Conservation (phyloP, 2,888 invertebrate genomes). For the Sphinx pinastri region DNA sequence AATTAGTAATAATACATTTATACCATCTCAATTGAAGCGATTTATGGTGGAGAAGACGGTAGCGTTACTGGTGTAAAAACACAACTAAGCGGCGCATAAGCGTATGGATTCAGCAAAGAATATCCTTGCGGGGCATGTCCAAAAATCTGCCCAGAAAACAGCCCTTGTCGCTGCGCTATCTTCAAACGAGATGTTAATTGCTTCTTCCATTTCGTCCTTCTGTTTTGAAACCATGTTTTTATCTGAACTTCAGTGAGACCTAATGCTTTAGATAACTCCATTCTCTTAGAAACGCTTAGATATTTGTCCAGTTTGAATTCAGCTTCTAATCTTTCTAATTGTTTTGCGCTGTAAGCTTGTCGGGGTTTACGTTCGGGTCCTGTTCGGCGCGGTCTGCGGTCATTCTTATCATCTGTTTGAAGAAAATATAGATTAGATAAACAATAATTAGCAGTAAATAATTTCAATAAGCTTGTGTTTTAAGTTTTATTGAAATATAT, state of each 20-base stretch:
- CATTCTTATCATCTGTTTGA: conserved; percentile 89
- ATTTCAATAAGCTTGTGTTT: too few species aligned
- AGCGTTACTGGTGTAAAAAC: conserved; percentile 84
- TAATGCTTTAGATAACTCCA: conserved; percentile 95
- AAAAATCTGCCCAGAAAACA: conserved; percentile 89
- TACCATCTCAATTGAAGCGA: background rate
- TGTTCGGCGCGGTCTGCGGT: conserved; percentile 91
- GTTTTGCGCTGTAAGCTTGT: conserved; percentile 98
- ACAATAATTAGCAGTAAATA: too few species aligned
- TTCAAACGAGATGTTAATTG: conserved; percentile 95
- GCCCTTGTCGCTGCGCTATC: conserved; percentile 93
- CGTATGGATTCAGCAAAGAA: conserved; percentile 86
- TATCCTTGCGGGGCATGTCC: conserved; percentile 85
- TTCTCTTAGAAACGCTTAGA: conserved; percentile 96
- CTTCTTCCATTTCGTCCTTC: conserved; percentile 98
- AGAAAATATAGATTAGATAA: conserved; percentile 1
- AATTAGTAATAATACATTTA: conserved; percentile 1
- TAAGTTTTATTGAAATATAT: too few species aligned
- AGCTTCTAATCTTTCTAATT: conserved; percentile 94
- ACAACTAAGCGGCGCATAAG: conserved; percentile 84
- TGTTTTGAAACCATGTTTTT: conserved; percentile 98
- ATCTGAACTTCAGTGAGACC: conserved; percentile 97
- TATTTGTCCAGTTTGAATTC: conserved; percentile 99
- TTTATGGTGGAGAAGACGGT: conserved; percentile 67
- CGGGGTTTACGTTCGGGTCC: conserved; percentile 97